Base-by-base conservation (phyloP, 1,140 invertebrate genomes). In the Monomorium pharaonis region DNA sequence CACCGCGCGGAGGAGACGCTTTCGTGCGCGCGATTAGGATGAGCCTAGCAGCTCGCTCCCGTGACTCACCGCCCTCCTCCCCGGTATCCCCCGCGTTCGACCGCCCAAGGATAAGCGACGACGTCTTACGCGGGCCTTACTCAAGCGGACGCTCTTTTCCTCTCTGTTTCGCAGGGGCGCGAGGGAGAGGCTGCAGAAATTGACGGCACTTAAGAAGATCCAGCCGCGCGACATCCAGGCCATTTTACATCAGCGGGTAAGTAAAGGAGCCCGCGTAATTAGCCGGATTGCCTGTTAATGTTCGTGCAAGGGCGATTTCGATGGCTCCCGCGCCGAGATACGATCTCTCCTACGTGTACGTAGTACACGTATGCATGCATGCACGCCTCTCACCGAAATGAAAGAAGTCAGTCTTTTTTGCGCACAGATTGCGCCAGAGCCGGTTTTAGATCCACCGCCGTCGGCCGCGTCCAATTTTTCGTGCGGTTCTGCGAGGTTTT, bases 221-320 rank as follows among this genome's bases (percentile, higher is more conserved):
- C 98, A 98, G 85, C 98, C 98, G 81, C 97, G 99, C 92, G 98
- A 99, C 96, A 99, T 99, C 85, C 91, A 95, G 97, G 98, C 98
- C 91, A 98, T 98, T 95, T 96, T 99, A 86, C 98, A 98, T 92
- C 96, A 98, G 94, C 97, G 98, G 97, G 98, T 98, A 96, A 95
- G 81, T 81, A 87, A 87, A 87, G 70, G 49, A 21, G 24, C 21
- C n/a, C 42, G 47, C 75, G 44, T 56, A 70, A 80, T 87, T 76
- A 85, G 65, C 30, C 6, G 18, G 16, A 65, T 49, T 30, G 49
- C 18, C 33, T 72, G 42, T 80, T 81, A 47, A 83, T 74, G 74
- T n/a, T 72, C 51, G 24, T 51, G 49, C 63, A 49, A 37, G 76
- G 77, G 14, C 49, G 74, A 47, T 2, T 77, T 84, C 56, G 63